Percentiles rank a stretch among this genome's conserved stretches.
These are phyloP conservation scores for Meganola albula DNA, from an alignment of 2,888 invertebrate species.

Conservation along the genomic window DNA sequence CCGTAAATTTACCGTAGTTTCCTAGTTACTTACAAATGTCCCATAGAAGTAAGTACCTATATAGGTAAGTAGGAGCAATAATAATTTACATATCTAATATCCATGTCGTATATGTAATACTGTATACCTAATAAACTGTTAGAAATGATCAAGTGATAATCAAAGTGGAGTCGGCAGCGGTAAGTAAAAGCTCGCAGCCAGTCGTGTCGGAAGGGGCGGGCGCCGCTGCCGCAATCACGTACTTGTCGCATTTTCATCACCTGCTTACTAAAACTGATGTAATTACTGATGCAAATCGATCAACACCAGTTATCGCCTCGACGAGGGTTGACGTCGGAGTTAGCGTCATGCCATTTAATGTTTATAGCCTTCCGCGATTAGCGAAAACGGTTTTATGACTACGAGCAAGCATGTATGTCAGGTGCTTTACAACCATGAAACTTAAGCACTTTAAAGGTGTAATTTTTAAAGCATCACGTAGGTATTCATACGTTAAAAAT, in stretches of 20 bases:
- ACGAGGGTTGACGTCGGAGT: constrained; percentile 70
- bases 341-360: constrained; percentile 66
- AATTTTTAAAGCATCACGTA: too few relatives aligned
- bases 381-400: constrained; percentile 57
- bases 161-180: constrained; percentile 15
- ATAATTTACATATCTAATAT: too few relatives aligned
- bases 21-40: too few relatives aligned
- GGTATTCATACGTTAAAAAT: too few relatives aligned
- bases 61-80: too few relatives aligned
- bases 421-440: constrained; percentile 8
- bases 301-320: constrained; percentile 68
- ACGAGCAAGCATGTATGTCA: constrained; percentile 3
- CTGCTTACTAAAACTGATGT: constrained; percentile 72
- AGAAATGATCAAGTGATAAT: constrained; percentile 29
- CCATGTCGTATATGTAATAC: constrained; percentile 7
- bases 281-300: constrained; percentile 77
- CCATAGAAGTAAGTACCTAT: too few relatives aligned
- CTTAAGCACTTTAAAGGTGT: neutral
- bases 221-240: constrained; percentile 61
- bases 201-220: constrained; percentile 64
- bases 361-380: constrained; percentile 67
- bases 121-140: constrained; percentile 22
- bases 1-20: too few relatives aligned
- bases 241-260: constrained; percentile 76
- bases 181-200: constrained; percentile 59